A percentile compares a stretch with the other conserved stretches of the same genome.
Conservation (phyloP, 2,888 invertebrate species). For the Agonum fuliginosum region DNA sequence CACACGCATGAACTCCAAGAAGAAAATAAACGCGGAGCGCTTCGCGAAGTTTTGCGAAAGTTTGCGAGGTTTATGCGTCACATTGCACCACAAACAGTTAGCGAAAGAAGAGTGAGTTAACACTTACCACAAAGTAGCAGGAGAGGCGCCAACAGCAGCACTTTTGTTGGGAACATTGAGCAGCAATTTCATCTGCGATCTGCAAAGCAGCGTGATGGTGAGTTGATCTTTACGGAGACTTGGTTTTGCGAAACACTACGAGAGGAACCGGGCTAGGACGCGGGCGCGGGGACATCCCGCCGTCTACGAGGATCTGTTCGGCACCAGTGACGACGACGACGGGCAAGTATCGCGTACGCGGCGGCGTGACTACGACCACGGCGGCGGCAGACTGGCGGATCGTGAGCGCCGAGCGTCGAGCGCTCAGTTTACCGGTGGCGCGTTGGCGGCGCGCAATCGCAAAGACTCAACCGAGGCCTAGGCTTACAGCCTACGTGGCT, state of each 20-base stretch:
- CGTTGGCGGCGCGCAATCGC: slow-evolving; percentile 21
- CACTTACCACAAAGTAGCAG: slow-evolving; percentile 68
- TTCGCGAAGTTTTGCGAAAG: slow-evolving; percentile 42
- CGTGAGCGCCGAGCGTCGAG: slow-evolving; percentile 16
- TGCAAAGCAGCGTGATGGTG: neutral
- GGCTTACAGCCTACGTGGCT: neutral
- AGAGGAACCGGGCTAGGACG: neutral
- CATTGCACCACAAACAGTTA: slow-evolving; percentile 37
- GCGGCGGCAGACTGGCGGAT: neutral
- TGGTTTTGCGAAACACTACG: neutral
- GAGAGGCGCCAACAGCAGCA: slow-evolving; percentile 67
- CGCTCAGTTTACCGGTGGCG: slow-evolving; percentile 7
- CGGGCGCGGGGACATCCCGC: slow-evolving; percentile 24
- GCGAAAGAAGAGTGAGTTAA: slow-evolving; percentile 49
- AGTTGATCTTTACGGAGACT: neutral
- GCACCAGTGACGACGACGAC: slow-evolving; percentile 1
- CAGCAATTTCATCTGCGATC: slow-evolving; percentile 38
- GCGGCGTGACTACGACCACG: slow-evolving; percentile 25
- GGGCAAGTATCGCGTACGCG: neutral
- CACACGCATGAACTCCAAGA: slow-evolving; percentile 1
- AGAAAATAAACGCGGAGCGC: slow-evolving; percentile 31
- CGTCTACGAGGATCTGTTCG: neutral
- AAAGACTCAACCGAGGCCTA: neutral
- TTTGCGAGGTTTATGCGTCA: slow-evolving; percentile 40
- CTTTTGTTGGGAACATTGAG: slow-evolving; percentile 67